Conservation (phyloP, 2,888 invertebrate genomes). For the Amblyjoppa fuscipennis region DNA sequence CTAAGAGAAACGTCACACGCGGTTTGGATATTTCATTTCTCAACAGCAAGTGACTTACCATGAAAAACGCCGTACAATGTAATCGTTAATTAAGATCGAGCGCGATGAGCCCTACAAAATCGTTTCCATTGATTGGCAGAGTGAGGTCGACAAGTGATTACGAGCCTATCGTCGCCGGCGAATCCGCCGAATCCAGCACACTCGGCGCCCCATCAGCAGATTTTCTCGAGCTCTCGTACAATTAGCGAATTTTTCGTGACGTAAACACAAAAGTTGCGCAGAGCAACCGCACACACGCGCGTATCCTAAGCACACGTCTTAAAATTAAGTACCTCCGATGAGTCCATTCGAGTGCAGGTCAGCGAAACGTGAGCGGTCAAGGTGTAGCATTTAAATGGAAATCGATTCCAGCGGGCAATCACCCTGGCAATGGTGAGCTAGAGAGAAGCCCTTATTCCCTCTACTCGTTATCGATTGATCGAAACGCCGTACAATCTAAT, state of each 20-base stretch:
- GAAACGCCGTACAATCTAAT: no score
- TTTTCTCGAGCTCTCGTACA: neutral
- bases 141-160: no score
- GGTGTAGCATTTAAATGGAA: constrained; percentile 32
- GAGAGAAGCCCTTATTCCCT: neutral
- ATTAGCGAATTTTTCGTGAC: constrained; percentile 17
- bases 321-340: neutral
- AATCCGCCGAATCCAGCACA: neutral
- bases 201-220: neutral
- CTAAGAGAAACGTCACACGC: no score
- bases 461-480: no score
- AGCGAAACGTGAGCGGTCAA: neutral
- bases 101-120: no score
- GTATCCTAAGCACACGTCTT: neutral
- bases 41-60: no score
- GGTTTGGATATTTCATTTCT: no score
- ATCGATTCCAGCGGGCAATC: constrained; percentile 1
- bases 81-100: no score
- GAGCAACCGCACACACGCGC: neutral
- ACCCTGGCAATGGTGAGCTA: neutral
- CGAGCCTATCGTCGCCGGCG: neutral
- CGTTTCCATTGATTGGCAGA: no score
- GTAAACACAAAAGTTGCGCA: constrained; percentile 17
- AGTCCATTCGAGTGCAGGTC: constrained; percentile 24
- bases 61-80: no score